A percentile compares a stretch with the other conserved stretches of the same genome.
phyloP scores from a whole-genome alignment of 35 echinoderm and acorn worm genomes.

The Stichopus chloronotus region DNA sequence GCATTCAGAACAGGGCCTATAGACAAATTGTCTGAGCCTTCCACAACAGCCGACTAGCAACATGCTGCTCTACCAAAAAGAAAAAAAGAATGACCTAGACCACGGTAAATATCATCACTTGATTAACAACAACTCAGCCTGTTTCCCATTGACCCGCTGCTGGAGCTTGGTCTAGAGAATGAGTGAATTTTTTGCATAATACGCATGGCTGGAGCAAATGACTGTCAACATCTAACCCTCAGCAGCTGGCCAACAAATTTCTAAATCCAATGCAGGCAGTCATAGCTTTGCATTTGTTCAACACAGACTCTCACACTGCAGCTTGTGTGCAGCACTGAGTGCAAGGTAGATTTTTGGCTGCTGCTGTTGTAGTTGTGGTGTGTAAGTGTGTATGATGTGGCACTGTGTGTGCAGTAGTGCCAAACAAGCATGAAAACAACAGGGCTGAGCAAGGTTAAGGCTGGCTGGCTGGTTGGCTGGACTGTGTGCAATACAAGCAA shows the following conservation, averaged over 20 bases:
- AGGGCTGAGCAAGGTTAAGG: too few species aligned
- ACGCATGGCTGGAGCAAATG: constrained; percentile 10
- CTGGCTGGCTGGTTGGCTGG: too few species aligned
- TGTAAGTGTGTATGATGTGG: too few species aligned
- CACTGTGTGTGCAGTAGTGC: too few species aligned
- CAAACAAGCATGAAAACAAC: too few species aligned
- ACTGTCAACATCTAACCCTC: background rate
- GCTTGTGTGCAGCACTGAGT: background rate
- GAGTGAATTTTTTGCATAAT: constrained; percentile 5
- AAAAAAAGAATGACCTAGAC: constrained; percentile 30
- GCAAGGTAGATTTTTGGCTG: background rate
- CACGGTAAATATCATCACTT: background rate
- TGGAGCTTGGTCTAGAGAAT: background rate
- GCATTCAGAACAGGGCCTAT: too few species aligned
- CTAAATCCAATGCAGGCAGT: background rate
- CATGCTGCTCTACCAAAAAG: background rate
- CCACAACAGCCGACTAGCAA: background rate
- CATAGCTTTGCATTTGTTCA: background rate
- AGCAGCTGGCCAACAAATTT: constrained; percentile 31
- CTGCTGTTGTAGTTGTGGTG: too few species aligned
- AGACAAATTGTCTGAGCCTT: background rate
- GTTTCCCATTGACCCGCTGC: constrained; percentile 50
- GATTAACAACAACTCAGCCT: constrained; percentile 21
- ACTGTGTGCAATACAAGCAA: too few species aligned
- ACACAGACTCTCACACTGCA: background rate